Conservation (phyloP, 2,888 invertebrate species). For the Parapristionchus giblindavisi region DNA sequence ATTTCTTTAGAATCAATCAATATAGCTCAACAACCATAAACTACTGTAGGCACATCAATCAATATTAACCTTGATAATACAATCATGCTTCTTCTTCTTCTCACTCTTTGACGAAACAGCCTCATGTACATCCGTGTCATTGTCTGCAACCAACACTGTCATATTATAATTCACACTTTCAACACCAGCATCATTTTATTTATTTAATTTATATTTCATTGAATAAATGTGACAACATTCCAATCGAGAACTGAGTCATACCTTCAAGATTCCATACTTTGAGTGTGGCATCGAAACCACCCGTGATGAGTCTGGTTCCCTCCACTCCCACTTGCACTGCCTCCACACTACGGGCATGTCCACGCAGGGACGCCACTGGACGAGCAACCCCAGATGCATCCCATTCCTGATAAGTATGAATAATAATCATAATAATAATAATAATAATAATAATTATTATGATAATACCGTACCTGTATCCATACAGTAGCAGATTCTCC, state of each 20-base stretch:
- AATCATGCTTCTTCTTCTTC: conserved; percentile 47
- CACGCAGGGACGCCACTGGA: conserved; percentile 79
- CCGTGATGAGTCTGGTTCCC: conserved; percentile 71
- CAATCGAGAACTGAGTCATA: conserved; percentile 1
- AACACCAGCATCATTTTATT: conserved; percentile 21
- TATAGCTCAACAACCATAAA: too few relatives aligned
- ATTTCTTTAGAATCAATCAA: too few relatives aligned
- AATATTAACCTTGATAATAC: conserved; percentile 57
- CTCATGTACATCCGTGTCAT: conserved; percentile 24
- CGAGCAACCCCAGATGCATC: conserved; percentile 77
- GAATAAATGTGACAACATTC: neutral
- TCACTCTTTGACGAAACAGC: conserved; percentile 39
- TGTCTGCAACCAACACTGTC: neutral
- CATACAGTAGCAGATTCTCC: conserved; percentile 16
- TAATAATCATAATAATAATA: neutral
- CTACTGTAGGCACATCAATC: too few relatives aligned
- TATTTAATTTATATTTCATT: neutral
- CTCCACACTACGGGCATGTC: conserved; percentile 91
- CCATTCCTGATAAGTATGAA: conserved; percentile 24
- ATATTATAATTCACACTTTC: neutral
- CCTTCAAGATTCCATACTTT: conserved; percentile 72
- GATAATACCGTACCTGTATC: neutral
- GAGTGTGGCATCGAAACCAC: conserved; percentile 72
- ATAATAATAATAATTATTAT: neutral
- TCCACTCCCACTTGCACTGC: conserved; percentile 77